phyloP scores from a whole-genome alignment of 2,888 invertebrate species.

The Caenorhabditis macrosperma region DNA sequence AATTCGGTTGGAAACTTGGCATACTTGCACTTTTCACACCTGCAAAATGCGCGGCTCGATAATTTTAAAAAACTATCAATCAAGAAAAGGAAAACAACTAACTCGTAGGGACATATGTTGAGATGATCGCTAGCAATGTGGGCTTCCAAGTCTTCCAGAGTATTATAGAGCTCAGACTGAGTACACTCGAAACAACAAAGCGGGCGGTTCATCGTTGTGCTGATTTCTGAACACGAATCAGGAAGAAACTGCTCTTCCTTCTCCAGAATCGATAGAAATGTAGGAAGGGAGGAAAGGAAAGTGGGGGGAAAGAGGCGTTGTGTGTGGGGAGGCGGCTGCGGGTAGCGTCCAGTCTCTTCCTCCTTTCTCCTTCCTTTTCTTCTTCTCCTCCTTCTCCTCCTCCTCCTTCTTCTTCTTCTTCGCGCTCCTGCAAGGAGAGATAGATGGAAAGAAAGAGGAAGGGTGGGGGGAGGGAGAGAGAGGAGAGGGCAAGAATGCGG shows the following conservation, averaged over 20 bases:
- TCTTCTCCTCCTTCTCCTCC: slow-evolving; percentile 21
- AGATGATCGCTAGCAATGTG: slow-evolving; percentile 64
- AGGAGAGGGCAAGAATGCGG: slow-evolving; percentile 27
- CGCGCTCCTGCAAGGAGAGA: slow-evolving; percentile 16
- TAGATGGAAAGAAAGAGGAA: slow-evolving; percentile 4
- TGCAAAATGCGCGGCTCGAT: slow-evolving; percentile 54
- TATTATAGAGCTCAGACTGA: slow-evolving; percentile 18
- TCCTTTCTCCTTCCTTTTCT: slow-evolving; percentile 42
- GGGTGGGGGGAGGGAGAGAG: slow-evolving; percentile 4
- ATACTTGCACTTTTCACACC: slow-evolving; percentile 72
- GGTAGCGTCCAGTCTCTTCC: slow-evolving; percentile 43
- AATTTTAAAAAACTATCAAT: not conserved
- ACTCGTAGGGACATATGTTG: slow-evolving; percentile 63
- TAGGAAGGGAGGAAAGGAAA: slow-evolving; percentile 19
- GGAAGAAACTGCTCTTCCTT: not conserved
- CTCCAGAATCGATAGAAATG: slow-evolving; percentile 2
- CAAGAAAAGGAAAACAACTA: slow-evolving; percentile 11
- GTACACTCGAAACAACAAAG: slow-evolving; percentile 40
- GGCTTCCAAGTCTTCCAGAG: slow-evolving; percentile 58
- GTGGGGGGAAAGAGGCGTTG: slow-evolving; percentile 27
- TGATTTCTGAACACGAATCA: not conserved
- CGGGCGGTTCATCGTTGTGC: not conserved
- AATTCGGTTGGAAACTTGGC: slow-evolving; percentile 75
- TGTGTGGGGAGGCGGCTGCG: slow-evolving; percentile 21
- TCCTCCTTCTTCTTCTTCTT: slow-evolving; percentile 13